Evolutionary conservation across 2,888 invertebrate genomes (phyloP).

Genomic region (Azorinus chamasolen): DNA sequence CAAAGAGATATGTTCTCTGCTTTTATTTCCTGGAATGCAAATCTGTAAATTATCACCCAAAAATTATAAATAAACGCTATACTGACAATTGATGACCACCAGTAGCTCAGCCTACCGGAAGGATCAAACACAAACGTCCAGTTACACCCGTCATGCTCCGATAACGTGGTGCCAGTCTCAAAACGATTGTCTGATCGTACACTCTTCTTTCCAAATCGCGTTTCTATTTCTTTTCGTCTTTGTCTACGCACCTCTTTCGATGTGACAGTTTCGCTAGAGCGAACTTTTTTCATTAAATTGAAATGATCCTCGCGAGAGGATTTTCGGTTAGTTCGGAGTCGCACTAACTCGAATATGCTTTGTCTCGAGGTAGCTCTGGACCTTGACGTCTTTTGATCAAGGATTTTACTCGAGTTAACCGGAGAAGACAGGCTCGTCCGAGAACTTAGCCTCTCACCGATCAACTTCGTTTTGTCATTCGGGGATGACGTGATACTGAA

Average conservation of each 20-base stretch:
- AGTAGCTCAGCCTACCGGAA: slow-evolving; percentile 92
- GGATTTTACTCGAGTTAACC: slow-evolving; percentile 84
- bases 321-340: slow-evolving; percentile 90
- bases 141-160: slow-evolving; percentile 89
- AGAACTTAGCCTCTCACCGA: slow-evolving; percentile 88
- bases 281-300: slow-evolving; percentile 89
- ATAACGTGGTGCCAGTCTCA: slow-evolving; percentile 86
- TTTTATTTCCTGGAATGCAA: slow-evolving; percentile 98
- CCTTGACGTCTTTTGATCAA: slow-evolving; percentile 85
- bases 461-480: slow-evolving; percentile 76
- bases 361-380: slow-evolving; percentile 88
- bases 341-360: slow-evolving; percentile 91
- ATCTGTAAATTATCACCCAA: slow-evolving; percentile 95
- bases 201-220: slow-evolving; percentile 85
- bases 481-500: slow-evolving; percentile 62
- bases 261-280: slow-evolving; percentile 88
- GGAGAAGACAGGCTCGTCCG: slow-evolving; percentile 87
- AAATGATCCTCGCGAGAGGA: slow-evolving; percentile 89
- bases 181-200: slow-evolving; percentile 67
- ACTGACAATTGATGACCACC: slow-evolving; percentile 86
- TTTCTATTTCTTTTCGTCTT: slow-evolving; percentile 86
- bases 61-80: slow-evolving; percentile 86
- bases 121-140: slow-evolving; percentile 98
- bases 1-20: slow-evolving; percentile 95
- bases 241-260: slow-evolving; percentile 87